These are phyloP conservation scores for Pandion haliaetus DNA, from an alignment of 2,113 vertebrate species.

Conservation along the genomic window DNA sequence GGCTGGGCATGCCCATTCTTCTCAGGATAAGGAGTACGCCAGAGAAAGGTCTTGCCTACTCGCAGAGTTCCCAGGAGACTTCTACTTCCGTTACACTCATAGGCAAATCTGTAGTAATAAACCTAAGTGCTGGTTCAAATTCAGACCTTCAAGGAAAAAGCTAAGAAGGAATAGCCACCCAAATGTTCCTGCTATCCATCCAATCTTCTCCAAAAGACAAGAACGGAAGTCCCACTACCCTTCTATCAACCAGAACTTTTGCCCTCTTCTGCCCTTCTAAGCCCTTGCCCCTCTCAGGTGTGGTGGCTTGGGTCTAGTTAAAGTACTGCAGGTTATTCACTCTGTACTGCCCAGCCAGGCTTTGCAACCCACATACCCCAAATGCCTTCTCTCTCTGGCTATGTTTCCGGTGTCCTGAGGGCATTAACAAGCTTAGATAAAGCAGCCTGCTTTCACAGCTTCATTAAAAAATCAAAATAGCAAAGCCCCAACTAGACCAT, in stretches of 20 bases:
- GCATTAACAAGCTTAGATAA: background rate
- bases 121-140: background rate
- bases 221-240: background rate
- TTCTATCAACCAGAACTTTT: background rate
- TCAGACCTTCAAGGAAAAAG: background rate
- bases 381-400: background rate
- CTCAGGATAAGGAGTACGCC: background rate
- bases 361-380: background rate
- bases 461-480: background rate
- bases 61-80: background rate
- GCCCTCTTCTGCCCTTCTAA: background rate
- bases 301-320: background rate
- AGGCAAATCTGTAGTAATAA: background rate
- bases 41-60: background rate
- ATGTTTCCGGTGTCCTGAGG: background rate
- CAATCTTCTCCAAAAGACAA: background rate
- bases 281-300: background rate
- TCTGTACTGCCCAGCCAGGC: background rate
- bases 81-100: background rate
- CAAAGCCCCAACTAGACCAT: background rate
- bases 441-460: background rate
- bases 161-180: background rate
- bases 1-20: background rate
- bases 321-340: background rate
- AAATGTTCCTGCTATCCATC: background rate